Conservation (phyloP, 2,113 vertebrate genomes). For the Ahaetulla prasina region DNA sequence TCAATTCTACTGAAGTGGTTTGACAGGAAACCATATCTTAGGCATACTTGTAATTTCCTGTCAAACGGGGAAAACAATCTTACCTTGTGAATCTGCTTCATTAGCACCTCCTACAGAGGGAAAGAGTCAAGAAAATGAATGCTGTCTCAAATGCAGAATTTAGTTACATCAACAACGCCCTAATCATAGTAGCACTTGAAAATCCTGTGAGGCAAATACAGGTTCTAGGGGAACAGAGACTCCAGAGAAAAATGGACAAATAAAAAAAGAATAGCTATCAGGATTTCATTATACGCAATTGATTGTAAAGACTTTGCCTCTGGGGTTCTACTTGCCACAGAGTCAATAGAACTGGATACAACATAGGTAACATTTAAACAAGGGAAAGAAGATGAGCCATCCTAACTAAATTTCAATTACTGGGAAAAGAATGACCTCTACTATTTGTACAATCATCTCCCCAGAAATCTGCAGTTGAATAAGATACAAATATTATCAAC, state of each 20-base stretch:
- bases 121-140: slow-evolving; percentile 32
- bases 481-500: neutral
- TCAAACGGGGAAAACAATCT: slow-evolving; percentile 28
- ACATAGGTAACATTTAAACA: neutral
- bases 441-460: neutral
- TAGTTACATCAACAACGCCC: neutral
- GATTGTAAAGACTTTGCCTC: neutral
- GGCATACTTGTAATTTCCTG: neutral
- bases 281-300: neutral
- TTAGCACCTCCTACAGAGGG: slow-evolving; percentile 86
- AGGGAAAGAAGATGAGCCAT: neutral
- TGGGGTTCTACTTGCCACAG: neutral
- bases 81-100: slow-evolving; percentile 99
- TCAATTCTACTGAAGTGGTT: neutral
- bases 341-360: neutral
- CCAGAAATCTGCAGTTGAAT: neutral
- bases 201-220: neutral
- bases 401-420: neutral
- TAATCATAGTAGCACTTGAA: neutral
- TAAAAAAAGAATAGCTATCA: neutral
- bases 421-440: neutral
- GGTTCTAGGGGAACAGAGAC: neutral
- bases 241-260: neutral
- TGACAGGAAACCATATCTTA: neutral
- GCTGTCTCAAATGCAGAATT: slow-evolving; percentile 17